Conservation (phyloP, 1,140 invertebrate genomes). For the Leucophenga varia region DNA sequence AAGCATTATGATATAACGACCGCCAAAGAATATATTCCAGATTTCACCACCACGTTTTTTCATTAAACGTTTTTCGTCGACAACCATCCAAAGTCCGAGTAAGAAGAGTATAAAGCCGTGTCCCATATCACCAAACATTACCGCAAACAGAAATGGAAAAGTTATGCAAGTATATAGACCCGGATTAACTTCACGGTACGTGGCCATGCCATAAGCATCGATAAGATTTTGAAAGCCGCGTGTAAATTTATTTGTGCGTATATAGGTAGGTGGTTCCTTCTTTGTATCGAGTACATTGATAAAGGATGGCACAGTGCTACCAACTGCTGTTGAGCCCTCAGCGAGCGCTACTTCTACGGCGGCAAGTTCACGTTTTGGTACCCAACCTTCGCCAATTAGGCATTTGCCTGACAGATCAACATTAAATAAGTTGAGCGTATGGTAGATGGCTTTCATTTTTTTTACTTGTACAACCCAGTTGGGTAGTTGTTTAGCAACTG, state of each 20-base stretch:
- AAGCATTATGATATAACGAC: constrained; percentile 93
- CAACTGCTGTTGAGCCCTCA: constrained; percentile 85
- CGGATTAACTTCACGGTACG: constrained; percentile 75
- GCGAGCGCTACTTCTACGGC: constrained; percentile 85
- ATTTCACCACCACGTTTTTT: constrained; percentile 78
- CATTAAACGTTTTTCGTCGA: constrained; percentile 69
- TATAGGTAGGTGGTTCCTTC: constrained; percentile 77
- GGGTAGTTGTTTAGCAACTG: constrained; percentile 89
- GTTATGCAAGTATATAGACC: constrained; percentile 73
- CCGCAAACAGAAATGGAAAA: constrained; percentile 74
- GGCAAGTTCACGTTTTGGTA: constrained; percentile 80
- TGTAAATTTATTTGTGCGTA: constrained; percentile 80
- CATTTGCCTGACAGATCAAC: constrained; percentile 89
- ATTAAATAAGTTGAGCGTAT: constrained; percentile 84
- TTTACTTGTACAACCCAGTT: constrained; percentile 86
- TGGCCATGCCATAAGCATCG: constrained; percentile 80
- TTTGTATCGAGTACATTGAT: constrained; percentile 76
- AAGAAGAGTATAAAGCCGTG: constrained; percentile 69
- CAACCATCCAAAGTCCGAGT: constrained; percentile 65
- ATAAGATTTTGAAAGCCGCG: constrained; percentile 79
- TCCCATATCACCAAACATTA: constrained; percentile 77
- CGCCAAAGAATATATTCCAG: constrained; percentile 95
- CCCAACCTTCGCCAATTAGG: constrained; percentile 96
- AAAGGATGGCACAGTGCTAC: constrained; percentile 89
- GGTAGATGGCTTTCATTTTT: constrained; percentile 90